These are phyloP conservation scores for Cheiracanthium punctorium DNA, from an alignment of 2,888 invertebrate genomes.

Conservation along the genomic window DNA sequence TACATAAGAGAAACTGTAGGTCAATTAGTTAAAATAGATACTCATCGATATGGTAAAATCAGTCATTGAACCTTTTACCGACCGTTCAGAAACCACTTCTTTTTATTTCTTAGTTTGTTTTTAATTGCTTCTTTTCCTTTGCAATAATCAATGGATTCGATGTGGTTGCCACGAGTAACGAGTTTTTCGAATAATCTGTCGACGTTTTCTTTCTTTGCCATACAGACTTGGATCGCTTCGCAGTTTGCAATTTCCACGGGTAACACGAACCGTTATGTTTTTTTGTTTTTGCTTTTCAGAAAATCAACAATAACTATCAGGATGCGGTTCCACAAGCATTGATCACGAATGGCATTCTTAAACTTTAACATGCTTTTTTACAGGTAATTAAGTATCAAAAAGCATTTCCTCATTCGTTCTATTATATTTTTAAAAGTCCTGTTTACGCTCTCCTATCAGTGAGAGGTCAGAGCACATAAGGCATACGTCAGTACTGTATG, in stretches of 20 bases:
- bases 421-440: constrained; percentile 29
- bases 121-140: neutral
- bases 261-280: too few species aligned
- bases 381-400: constrained; percentile 40
- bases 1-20: too few species aligned
- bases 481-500: constrained; percentile 25
- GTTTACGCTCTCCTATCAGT: constrained; percentile 9
- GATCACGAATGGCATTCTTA: constrained; percentile 10
- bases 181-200: neutral
- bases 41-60: too few species aligned
- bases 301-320: neutral
- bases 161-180: neutral
- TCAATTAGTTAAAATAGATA: too few species aligned
- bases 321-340: neutral
- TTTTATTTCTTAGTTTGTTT: too few species aligned
- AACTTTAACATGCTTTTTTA: neutral
- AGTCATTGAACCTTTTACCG: neutral
- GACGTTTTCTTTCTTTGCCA: neutral
- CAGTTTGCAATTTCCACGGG: neutral
- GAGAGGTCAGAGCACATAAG: constrained; percentile 22
- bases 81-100: neutral
- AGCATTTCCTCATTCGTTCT: constrained; percentile 23
- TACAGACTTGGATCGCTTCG: neutral
- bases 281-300: too few species aligned
- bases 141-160: neutral